These are phyloP conservation scores for Procavia capensis DNA, from an alignment of 2,113 vertebrate genomes.

Conservation along the genomic window DNA sequence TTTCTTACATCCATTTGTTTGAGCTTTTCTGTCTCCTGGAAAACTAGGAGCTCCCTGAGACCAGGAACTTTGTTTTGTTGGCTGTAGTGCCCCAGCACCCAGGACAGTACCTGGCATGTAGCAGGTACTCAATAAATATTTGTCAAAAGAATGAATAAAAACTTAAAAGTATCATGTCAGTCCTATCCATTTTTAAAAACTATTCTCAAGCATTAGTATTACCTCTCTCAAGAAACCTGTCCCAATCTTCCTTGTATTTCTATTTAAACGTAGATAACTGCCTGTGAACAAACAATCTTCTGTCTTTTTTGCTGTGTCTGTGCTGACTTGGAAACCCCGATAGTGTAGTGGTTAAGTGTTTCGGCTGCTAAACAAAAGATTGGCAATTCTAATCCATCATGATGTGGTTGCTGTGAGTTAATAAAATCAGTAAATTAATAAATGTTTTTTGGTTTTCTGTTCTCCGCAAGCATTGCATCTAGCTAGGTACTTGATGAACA, in stretches of 20 bases:
- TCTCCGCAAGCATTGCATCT: not conserved
- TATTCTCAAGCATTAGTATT: conserved; percentile 20
- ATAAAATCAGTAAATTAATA: not conserved
- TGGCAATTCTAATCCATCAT: too few species aligned
- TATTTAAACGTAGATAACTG: not conserved
- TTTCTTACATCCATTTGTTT: not conserved
- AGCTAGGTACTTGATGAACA: not conserved
- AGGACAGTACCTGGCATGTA: not conserved
- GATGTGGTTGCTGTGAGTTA: conserved; percentile 43
- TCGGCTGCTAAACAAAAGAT: too few species aligned
- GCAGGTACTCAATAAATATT: conserved; percentile 1
- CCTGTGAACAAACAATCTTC: not conserved
- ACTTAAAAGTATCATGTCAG: not conserved
- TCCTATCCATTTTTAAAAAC: not conserved
- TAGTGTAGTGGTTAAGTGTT: too few species aligned
- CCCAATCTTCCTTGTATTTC: conserved; percentile 21
- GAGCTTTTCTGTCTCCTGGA: not conserved
- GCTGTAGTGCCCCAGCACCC: not conserved
- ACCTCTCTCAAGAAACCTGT: conserved; percentile 2
- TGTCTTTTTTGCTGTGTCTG: not conserved
- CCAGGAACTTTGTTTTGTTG: conserved; percentile 37
- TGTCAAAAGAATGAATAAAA: conserved; percentile 44
- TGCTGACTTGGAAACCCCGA: not conserved
- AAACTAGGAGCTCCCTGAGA: not conserved
- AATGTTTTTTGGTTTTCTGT: not conserved